Evolutionary conservation across 2,888 invertebrate species (phyloP), one percentile per base, ranked within the genome.

Genomic region (Ceriagrion tenellum): DNA sequence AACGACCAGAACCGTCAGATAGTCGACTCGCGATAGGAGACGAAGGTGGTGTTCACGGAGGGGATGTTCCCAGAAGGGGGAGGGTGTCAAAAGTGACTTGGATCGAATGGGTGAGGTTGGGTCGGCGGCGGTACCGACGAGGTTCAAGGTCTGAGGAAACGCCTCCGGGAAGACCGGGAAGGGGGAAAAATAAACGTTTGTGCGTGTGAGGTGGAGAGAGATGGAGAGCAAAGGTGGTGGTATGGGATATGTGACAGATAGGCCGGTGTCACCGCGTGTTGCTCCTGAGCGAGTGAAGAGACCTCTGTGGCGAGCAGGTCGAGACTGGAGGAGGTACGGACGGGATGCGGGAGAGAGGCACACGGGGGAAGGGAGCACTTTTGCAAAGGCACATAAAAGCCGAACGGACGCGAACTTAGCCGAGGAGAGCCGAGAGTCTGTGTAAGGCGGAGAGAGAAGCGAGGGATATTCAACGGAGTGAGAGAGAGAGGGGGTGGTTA

Each of bases 301-400:
- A 69, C 18, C 69, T 47, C 93, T 47, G 55, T 93, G 93, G 63
- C 93, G 63, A 59, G 69, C 93, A 74, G 74, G 69, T 40, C 93
- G 35, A 47, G 63, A 93, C 93, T 93, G 93, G 69, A 40, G 59
- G 47, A 81, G 81, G 26, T 18, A 40, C 63, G 93, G 47, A 23
- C 2, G 40, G 40, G n/a, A n/a, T n/a, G 35, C 18, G 59, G 16
- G 91, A 91, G 47, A 90, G 47, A 90, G 56, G 55, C 55, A 55
- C 12, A 56, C 26, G 26, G 26, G n/a, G 30, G 56, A 93, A 35
- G 56, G 69, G 20, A 74, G 40, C n/a, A 74, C 81, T 74, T 47
- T 93, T 93, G 69, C 69, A n/a, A 93, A 93, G 47, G 89, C 89
- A 81, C 81, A 55, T n/a, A n/a, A 55, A 47, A 63, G 12, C 69